These are phyloP conservation scores for Reticulitermes lucifugus DNA, from an alignment of 2,888 invertebrate species.

Conservation along the genomic window DNA sequence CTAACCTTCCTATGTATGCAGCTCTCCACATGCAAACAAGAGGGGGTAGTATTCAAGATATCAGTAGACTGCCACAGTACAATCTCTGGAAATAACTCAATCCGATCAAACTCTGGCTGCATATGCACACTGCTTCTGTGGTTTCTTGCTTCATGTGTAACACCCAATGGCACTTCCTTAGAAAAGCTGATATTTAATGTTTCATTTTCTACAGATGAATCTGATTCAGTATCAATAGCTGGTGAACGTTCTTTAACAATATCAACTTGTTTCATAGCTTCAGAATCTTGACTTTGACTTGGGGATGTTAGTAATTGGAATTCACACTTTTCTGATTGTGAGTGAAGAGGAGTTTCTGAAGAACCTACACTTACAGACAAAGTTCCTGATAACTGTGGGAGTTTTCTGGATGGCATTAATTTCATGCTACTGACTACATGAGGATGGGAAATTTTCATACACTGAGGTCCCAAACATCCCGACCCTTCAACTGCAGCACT, in stretches of 20 bases:
- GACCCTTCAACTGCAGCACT: neutral
- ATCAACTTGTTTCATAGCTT: neutral
- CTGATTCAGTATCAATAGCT: constrained; percentile 1
- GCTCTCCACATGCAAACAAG: no score
- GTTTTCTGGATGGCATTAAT: no score
- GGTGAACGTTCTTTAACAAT: neutral
- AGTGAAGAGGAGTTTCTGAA: neutral
- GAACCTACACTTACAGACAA: no score
- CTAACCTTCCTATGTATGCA: no score
- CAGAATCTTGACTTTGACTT: neutral
- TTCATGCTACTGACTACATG: neutral
- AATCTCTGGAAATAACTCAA: no score
- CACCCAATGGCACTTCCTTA: constrained; percentile 28
- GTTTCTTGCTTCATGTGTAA: neutral
- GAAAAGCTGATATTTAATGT: constrained; percentile 24
- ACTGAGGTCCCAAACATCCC: constrained; percentile 22
- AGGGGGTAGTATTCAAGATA: no score
- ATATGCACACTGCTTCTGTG: constrained; percentile 22
- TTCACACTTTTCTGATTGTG: neutral
- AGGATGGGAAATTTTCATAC: neutral
- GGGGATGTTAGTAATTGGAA: neutral
- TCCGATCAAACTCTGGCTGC: neutral
- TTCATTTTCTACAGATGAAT: constrained; percentile 26
- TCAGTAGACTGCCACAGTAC: no score
- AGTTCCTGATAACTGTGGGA: no score